Base-by-base conservation (phyloP, 2,888 invertebrate species). In the Pristionchus fissidentatus region DNA sequence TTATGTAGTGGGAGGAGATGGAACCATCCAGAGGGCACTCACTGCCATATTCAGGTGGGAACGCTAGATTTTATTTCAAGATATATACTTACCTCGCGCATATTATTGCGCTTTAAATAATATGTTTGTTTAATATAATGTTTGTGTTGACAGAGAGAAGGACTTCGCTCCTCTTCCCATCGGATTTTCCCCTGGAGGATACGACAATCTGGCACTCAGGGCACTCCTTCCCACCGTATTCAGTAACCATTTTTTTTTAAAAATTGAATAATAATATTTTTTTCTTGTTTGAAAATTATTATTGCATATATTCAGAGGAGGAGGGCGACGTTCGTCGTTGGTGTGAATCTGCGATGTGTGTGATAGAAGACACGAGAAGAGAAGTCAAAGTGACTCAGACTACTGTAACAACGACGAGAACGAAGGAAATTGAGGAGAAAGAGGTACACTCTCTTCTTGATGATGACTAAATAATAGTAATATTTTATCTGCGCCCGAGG, bases 1-100 rank as follows among this genome's bases (percentile, higher is more conserved):
- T 10, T 90, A 87, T 84, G 86, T 91, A 15, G 92, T 92, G 8
- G 92, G 92, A 78, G 92, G 92, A 4, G 92, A 92, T 84, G 92
- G 91, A 84, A 92, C 91, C 3, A 84, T 91, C 57, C 87, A 87
- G 46, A 85, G 85, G 35, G 90, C 88, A 3, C 84, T 91, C 13
- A 89, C 89, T 29, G 91, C 90, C 3, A 87, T 91, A 32, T 88
- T 89, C 32, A 85, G 85, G 78, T 75, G 19, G 26, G 66, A 1
- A 32, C 8, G 3, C 26, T 3, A 22, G 38, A 0, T 38, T 19
- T 35, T 15, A 10, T 35, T 15, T 19, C 38, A 13, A 38, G 19
- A 66, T 5, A n/a, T 1, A 19, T 22, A 41, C 29, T 60, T 55
- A 22, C 3, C 13, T 13, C 22, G 55, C 8, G 62, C 8, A 41